Evolutionary conservation across 2,888 invertebrate genomes (phyloP), one percentile per base, ranked within the genome.

Genomic region (Rhogogaster chlorosoma): DNA sequence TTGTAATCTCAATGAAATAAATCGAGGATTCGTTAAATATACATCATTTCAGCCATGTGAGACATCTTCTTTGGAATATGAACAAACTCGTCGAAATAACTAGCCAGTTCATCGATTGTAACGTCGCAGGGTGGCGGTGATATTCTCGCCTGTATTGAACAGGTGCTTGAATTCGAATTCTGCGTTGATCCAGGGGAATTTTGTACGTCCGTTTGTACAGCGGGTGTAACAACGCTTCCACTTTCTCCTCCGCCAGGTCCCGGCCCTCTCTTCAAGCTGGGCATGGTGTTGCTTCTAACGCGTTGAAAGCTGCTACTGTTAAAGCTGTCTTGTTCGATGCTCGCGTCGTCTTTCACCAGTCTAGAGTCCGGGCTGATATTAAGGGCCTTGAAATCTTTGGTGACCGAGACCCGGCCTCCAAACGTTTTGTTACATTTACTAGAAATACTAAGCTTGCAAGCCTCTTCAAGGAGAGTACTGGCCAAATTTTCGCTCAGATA

Each of bases 51-150:
- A 86, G 99, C 99, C 99, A 99, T 99, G 85, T 97, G 96, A 77
- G 98, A 98, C 99, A 99, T 99, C 94, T 99, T 99, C 94, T 98
- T 98, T 88, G 99, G 99, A 95, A 99, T 98, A 95, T 99, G 97
- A 88, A 99, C 98, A 94, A 98, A 96, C 87, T 98, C 97, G 94
- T 99, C 99, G 94, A 99, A 98, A 94, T 99, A 99, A 93, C 98
- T 97, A 86, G 99, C 98, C 90, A 99, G 95, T 94, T 99, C 99
- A 93, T 98, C 98, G 90, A 98, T 98, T 75, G 98, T 98, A 83
- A 98, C 96, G 94, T 99, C 98, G 94, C 97, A 96, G 2, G 96
- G 95, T 71, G 96, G 96, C 86, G 96, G 95, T 22, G 95, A 95
- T 93, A 95, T 95, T 88, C 96, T 94, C 5, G 97, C 97, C 93